Evolutionary conservation across 2,797 vertebrate genomes (phyloP).

Genomic region (Masticophis lateralis): DNA sequence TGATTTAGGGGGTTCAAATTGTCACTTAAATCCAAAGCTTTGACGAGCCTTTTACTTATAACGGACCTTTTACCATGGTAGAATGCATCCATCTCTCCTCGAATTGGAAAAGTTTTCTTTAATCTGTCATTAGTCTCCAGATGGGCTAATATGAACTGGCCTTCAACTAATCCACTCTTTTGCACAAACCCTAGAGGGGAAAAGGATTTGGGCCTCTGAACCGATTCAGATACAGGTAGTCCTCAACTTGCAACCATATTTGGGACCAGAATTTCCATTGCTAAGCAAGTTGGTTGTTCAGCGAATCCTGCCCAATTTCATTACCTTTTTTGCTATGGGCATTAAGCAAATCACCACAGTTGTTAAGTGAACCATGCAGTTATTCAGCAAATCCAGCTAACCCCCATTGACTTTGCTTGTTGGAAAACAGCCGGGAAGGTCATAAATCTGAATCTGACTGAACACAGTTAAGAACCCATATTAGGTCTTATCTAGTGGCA

Average conservation of each 20-base stretch:
- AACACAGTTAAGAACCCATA: too few relatives aligned
- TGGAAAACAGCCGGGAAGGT: background rate
- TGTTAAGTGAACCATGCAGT: background rate
- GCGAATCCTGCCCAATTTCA: background rate
- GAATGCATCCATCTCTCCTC: background rate
- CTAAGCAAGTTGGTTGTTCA: too few relatives aligned
- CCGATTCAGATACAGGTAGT: background rate
- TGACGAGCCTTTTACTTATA: too few relatives aligned
- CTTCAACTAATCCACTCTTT: background rate
- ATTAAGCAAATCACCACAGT: background rate
- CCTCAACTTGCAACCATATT: too few relatives aligned
- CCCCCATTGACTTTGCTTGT: background rate
- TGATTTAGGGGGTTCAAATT: background rate
- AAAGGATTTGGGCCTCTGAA: background rate
- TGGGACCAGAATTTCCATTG: too few relatives aligned
- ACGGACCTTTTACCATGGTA: background rate
- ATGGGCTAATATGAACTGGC: background rate
- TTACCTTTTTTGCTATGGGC: background rate
- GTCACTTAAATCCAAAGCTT: background rate
- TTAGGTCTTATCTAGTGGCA: too few relatives aligned
- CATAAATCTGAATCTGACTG: too few relatives aligned
- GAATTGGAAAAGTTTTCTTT: background rate
- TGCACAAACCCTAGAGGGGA: background rate
- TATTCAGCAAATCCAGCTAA: background rate
- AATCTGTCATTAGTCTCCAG: background rate